A percentile compares a stretch with the other conserved stretches of the same genome.
Conservation (phyloP, 1,140 invertebrate genomes). For the Zophobas morio region DNA sequence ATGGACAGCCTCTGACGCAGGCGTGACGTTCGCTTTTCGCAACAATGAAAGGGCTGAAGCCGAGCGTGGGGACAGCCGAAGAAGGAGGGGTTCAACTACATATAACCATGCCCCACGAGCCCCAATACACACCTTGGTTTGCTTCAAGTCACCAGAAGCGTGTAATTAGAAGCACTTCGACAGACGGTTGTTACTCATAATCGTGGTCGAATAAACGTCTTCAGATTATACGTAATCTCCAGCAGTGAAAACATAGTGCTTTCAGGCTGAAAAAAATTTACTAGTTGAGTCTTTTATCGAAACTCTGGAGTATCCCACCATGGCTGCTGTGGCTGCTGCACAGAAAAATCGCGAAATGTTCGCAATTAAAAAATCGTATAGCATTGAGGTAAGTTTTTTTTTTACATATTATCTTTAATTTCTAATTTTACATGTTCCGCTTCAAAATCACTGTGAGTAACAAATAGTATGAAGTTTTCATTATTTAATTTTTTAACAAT, state of each 20-base stretch:
- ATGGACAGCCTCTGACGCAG: slow-evolving; percentile 59
- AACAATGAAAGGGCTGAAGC: slow-evolving; percentile 62
- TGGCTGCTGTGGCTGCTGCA: slow-evolving; percentile 89
- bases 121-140: slow-evolving; percentile 62
- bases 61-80: slow-evolving; percentile 52
- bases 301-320: slow-evolving; percentile 64
- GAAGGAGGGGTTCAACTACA: slow-evolving; percentile 63
- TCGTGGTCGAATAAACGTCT: slow-evolving; percentile 60
- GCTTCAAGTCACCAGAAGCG: slow-evolving; percentile 60
- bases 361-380: slow-evolving; percentile 96
- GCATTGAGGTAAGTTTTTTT: slow-evolving; percentile 89
- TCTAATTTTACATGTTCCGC: too few relatives aligned
- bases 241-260: slow-evolving; percentile 63
- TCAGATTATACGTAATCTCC: slow-evolving; percentile 53
- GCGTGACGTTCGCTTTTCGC: slow-evolving; percentile 61
- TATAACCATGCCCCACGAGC: slow-evolving; percentile 59
- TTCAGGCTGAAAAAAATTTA: slow-evolving; percentile 59
- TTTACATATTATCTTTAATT: background rate
- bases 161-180: slow-evolving; percentile 59
- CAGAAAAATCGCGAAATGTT: slow-evolving; percentile 94
- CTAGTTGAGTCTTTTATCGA: slow-evolving; percentile 40
- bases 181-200: slow-evolving; percentile 61
- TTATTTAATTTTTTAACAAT: background rate
- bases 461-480: background rate
- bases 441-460: too few relatives aligned